Conservation (phyloP, 2,113 vertebrate genomes). For the Catharus fuscescens region DNA sequence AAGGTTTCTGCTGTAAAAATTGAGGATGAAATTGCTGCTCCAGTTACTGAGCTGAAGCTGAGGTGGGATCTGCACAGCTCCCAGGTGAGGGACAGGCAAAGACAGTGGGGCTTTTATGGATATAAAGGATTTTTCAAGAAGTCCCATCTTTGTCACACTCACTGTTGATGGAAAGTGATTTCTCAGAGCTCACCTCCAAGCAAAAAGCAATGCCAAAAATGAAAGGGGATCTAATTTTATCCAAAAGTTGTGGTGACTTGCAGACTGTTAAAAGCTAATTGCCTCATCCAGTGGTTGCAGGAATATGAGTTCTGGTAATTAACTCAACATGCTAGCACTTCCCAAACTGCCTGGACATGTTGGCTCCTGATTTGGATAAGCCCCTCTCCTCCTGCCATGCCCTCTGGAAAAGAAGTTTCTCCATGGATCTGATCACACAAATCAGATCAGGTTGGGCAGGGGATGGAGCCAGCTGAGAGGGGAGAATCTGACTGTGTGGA, state of each 20-base stretch:
- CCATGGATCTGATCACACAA: not conserved
- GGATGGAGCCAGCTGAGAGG: fast-evolving
- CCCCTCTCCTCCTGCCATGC: not conserved
- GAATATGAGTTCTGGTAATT: not conserved
- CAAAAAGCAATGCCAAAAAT: not conserved
- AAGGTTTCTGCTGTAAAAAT: not conserved
- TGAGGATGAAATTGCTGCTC: not conserved
- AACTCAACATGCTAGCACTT: not conserved
- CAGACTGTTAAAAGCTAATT: not conserved
- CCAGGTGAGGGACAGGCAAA: fast-evolving
- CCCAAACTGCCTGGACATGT: not conserved
- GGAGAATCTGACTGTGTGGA: not conserved
- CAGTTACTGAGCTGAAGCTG: not conserved
- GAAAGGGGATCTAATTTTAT: not conserved
- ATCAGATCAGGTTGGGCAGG: not conserved
- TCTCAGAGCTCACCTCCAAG: not conserved
- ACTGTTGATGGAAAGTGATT: not conserved
- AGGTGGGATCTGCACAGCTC: not conserved
- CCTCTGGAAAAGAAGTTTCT: not conserved
- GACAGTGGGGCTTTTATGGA: not conserved
- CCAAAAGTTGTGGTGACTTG: not conserved
- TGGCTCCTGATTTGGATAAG: not conserved
- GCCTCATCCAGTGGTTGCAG: not conserved
- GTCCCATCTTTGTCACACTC: not conserved
- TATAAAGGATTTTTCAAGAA: not conserved